These are phyloP conservation scores for Ceyx margarethae DNA, from an alignment of 2,113 vertebrate genomes.

Conservation along the genomic window DNA sequence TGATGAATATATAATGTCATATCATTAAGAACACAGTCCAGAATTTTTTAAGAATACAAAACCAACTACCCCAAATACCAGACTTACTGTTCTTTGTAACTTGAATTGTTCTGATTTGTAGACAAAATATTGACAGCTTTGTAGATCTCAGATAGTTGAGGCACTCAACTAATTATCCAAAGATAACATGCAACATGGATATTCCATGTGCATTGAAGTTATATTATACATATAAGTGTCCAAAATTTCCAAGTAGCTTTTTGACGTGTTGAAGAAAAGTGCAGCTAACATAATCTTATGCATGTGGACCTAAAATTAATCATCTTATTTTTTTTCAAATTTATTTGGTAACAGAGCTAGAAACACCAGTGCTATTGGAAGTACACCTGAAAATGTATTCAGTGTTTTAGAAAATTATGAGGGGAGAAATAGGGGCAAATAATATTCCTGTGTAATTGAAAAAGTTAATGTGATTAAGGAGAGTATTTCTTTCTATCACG, in stretches of 20 bases:
- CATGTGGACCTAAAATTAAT: background rate
- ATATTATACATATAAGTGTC: background rate
- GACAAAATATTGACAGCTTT: background rate
- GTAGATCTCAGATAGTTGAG: background rate
- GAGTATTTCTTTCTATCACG: background rate
- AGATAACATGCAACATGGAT: background rate
- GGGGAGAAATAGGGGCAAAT: background rate
- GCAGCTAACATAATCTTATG: background rate
- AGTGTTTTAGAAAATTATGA: conserved; percentile 11
- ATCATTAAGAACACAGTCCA: background rate
- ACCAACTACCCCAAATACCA: background rate
- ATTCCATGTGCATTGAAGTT: background rate
- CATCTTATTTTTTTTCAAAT: background rate
- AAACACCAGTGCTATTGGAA: background rate
- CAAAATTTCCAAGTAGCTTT: background rate
- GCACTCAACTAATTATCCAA: background rate
- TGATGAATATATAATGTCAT: background rate
- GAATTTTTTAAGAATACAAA: background rate
- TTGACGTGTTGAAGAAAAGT: background rate
- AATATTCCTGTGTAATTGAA: conserved; percentile 22
- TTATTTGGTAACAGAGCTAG: background rate
- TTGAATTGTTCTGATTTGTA: background rate
- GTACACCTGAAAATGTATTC: background rate
- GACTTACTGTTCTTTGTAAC: background rate
- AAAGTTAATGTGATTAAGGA: background rate